Conservation (phyloP, 2,113 vertebrate genomes). For the Eubucco bourcierii region DNA sequence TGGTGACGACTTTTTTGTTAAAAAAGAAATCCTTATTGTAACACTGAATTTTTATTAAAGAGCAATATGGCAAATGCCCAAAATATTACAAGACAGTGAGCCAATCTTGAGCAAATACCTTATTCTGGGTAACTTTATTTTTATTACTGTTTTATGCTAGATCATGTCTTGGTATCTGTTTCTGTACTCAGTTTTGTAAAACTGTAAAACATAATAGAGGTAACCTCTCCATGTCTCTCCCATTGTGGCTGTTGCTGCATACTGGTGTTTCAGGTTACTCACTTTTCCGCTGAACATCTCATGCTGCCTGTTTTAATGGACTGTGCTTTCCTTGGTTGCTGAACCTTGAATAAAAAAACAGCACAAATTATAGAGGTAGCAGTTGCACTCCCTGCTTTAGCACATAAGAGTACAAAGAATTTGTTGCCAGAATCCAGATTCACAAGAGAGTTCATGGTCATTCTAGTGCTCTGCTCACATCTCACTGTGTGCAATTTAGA, state of each 20-base stretch:
- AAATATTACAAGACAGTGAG: conserved; percentile 2
- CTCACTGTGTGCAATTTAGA: not conserved
- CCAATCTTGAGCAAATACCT: not conserved
- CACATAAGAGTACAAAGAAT: not conserved
- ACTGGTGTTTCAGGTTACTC: conserved; percentile 55
- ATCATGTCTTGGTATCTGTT: conserved; percentile 55
- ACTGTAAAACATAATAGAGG: conserved; percentile 49
- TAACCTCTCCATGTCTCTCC: conserved; percentile 58
- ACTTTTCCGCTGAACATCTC: not conserved
- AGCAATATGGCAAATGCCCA: not conserved
- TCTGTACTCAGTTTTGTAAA: conserved; percentile 31
- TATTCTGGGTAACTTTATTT: conserved; percentile 34
- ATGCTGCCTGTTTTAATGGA: conserved; percentile 26
- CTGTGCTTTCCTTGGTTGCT: not conserved
- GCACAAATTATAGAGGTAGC: not conserved
- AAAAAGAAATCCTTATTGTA: not conserved
- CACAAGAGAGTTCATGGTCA: not conserved
- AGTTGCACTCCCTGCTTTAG: not conserved
- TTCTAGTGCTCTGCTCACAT: not conserved
- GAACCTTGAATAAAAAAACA: not conserved
- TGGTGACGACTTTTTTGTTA: not conserved
- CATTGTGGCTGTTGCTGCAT: conserved; percentile 46
- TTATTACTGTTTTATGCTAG: conserved; percentile 12
- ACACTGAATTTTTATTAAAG: conserved; percentile 28
- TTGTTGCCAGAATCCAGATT: not conserved